Evolutionary conservation across 2,113 vertebrate species (phyloP), one percentile per base, ranked within the genome.

Genomic region (Amazona guildingii): DNA sequence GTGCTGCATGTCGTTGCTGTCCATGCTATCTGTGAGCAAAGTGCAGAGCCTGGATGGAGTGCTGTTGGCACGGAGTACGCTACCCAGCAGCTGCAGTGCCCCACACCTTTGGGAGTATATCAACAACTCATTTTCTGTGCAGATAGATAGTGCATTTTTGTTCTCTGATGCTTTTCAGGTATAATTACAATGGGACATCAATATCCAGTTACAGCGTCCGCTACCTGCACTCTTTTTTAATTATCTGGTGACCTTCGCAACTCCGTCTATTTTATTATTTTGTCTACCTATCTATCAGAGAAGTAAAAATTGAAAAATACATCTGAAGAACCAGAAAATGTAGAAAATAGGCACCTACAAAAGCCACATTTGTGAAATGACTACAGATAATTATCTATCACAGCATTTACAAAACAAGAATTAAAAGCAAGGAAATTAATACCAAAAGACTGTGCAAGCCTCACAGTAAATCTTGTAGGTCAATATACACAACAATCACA

Each of bases 201-300:
- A 57, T 79, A 72, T 35, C 44, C 69, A 74, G 70, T 79, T 96
- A 28, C 57, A 89, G 81, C 33, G 39, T 75, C 69, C 46, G n/a
- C 29, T 77, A 73, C 61, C 49, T 92, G 76, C 2, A 1, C 23
- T 91, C 66, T 82, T 43, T 68, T 95, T 92, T 68, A 94, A 84
- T 89, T 88, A 75, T 24, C 83, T 76, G 31, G 70, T 91, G 55
- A 78, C 35, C 43, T 18, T 82, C 67, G 21, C 43, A 39, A 48
- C 39, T 88, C 43, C 19, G 75, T 72, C 92, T 86, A 54, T 63
- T 94, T 88, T 23, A 35, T 89, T n/a, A 23, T 92, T 63, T 94
- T 96, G 39, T 63, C 19, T 46, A 76, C 63, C 31, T 52, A 51
- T 23, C 33, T 87, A 51, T 61, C 52, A 89, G 77, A 80, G 86